Evolutionary conservation across 2,888 invertebrate species (phyloP).

Genomic region (Cheilosia soror): DNA sequence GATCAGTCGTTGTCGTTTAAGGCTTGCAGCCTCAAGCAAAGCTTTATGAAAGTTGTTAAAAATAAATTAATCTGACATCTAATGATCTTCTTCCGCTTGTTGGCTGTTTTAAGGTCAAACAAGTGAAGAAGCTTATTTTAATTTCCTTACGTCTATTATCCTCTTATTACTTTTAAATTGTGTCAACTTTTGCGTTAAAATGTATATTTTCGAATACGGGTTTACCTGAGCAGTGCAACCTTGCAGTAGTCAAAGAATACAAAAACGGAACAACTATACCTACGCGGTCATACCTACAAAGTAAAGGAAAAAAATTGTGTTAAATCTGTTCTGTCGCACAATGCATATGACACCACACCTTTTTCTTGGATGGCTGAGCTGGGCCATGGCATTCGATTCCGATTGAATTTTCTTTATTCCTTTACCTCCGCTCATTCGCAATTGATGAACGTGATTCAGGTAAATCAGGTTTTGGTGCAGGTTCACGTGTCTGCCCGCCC

Average conservation of each 20-base stretch:
- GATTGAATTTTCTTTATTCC: slow-evolving; percentile 73
- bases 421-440: slow-evolving; percentile 58
- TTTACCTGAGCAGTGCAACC: slow-evolving; percentile 15
- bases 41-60: neutral
- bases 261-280: slow-evolving; percentile 22
- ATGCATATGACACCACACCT: slow-evolving; percentile 75
- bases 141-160: slow-evolving; percentile 11
- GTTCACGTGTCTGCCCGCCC: slow-evolving; percentile 75
- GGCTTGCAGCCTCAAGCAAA: neutral
- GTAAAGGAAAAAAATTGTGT: slow-evolving; percentile 51
- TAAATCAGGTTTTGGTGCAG: slow-evolving; percentile 75
- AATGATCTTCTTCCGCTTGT: slow-evolving; percentile 30
- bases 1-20: no score
- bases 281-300: slow-evolving; percentile 17
- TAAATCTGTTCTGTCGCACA: slow-evolving; percentile 71
- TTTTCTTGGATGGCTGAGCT: slow-evolving; percentile 67
- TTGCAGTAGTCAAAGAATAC: slow-evolving; percentile 10
- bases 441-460: slow-evolving; percentile 75
- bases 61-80: neutral
- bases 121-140: neutral
- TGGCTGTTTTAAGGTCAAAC: neutral
- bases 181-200: slow-evolving; percentile 9
- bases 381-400: slow-evolving; percentile 74
- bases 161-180: slow-evolving; percentile 22
- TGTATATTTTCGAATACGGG: slow-evolving; percentile 3